phyloP scores from a whole-genome alignment of 2,797 vertebrate species.

The Oophaga sylvatica region DNA sequence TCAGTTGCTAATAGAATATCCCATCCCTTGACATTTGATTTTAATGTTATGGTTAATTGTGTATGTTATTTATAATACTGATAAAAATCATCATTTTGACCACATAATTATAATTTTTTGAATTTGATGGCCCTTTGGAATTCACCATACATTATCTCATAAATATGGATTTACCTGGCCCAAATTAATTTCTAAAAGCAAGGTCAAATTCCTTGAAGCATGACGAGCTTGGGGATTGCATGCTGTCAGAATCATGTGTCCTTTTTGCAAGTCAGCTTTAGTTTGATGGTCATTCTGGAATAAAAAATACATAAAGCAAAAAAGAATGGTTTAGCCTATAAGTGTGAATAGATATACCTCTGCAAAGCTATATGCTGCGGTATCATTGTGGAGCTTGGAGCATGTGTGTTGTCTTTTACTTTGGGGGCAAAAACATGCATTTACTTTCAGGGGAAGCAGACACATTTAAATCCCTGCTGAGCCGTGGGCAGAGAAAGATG shows the following conservation, averaged over 20 bases:
- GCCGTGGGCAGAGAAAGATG: constrained; percentile 65
- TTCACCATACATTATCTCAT: neutral
- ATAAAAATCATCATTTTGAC: neutral
- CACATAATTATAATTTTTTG: neutral
- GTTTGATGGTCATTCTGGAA: neutral
- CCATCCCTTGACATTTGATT: too few species aligned
- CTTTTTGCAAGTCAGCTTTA: constrained; percentile 1
- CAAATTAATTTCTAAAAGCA: constrained; percentile 14
- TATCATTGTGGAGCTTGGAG: constrained; percentile 65
- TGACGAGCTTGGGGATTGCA: constrained; percentile 20
- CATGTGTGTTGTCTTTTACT: constrained; percentile 63
- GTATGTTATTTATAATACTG: neutral
- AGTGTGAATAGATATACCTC: neutral
- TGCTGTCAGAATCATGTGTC: constrained; percentile 26
- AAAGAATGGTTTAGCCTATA: neutral
- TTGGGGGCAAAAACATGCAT: constrained; percentile 68
- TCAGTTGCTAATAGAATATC: too few species aligned
- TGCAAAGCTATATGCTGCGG: constrained; percentile 41
- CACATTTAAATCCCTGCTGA: constrained; percentile 72
- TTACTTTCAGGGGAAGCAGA: constrained; percentile 71
- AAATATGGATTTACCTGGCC: neutral
- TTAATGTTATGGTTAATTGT: too few species aligned
- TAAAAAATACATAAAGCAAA: neutral
- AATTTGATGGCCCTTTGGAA: neutral
- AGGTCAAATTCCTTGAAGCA: constrained; percentile 33